phyloP scores from a whole-genome alignment of 2,888 invertebrate species.

The Dynastes tityus region DNA sequence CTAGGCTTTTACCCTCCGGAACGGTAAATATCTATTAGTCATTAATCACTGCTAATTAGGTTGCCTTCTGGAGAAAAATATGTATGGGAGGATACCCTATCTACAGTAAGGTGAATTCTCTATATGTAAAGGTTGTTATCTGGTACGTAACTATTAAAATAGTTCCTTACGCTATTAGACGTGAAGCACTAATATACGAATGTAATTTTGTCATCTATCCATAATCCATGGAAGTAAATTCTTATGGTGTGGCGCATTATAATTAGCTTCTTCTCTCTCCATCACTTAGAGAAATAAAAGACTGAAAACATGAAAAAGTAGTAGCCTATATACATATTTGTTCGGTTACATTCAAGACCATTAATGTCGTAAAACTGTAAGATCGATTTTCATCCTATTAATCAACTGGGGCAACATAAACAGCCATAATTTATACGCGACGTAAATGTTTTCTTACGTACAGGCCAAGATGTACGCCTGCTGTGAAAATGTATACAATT shows the following conservation, averaged over 20 bases:
- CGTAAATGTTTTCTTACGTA: slow-evolving; percentile 44
- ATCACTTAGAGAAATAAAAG: neutral
- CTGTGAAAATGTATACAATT: slow-evolving; percentile 47
- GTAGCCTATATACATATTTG: slow-evolving; percentile 13
- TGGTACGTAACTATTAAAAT: neutral
- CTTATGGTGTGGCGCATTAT: neutral
- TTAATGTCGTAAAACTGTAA: slow-evolving; percentile 38
- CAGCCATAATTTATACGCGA: slow-evolving; percentile 40
- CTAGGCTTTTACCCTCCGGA: neutral
- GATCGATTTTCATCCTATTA: slow-evolving; percentile 47
- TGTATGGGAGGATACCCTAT: neutral
- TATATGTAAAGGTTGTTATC: neutral
- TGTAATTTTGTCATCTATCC: too few relatives aligned
- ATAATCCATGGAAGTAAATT: too few relatives aligned
- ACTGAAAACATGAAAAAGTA: neutral
- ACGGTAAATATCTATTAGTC: slow-evolving; percentile 1
- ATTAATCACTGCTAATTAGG: slow-evolving; percentile 33
- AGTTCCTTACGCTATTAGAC: neutral
- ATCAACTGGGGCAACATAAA: slow-evolving; percentile 43
- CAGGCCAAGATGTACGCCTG: slow-evolving; percentile 39
- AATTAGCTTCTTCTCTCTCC: neutral
- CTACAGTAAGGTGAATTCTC: too few relatives aligned
- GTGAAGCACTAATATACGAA: neutral
- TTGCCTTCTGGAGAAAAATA: neutral
- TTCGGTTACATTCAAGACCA: slow-evolving; percentile 37